Evolutionary conservation across 2,888 invertebrate species (phyloP), one percentile per base, ranked within the genome.

Genomic region (Petrolisthes cinctipes): DNA sequence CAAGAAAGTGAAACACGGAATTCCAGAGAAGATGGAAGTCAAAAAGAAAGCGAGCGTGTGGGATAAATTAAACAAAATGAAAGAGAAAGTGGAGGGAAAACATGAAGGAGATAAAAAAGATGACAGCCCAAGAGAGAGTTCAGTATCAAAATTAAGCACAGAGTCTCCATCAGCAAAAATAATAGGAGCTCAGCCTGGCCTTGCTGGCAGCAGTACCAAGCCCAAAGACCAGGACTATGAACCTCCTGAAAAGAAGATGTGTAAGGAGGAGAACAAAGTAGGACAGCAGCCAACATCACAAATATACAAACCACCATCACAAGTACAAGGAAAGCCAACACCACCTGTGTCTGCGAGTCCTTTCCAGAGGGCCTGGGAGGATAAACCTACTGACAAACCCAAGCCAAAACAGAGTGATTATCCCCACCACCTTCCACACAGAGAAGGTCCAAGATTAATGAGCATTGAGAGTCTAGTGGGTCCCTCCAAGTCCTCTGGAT

Each of bases 61-160:
- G 87, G 87, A 88, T 51, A 88, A 88, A 53, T 37, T 88, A 6
- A 86, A 86, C 73, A 86, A 86, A 51, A 76, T 86, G 86, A 86
- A 86, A 53, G 86, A 86, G 53, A 86, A 86, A 11, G 86, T 61
- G 9, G 86, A 86, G 56, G 82, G 57, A 75, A 86, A 75, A 37
- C 11, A 68, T 5, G 85, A 79, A 54, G 23, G 54, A 79, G 68
- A 85, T n/a, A 79, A 78, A 51, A 61, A 78, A 17, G 84, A 84
- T 61, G 66, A 54, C 57, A 54, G 9, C n/a, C 79, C 85, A 23
- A 53, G 54, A 20, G 54, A 68, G 37, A 20, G 53, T 11, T 20
- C 68, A 17, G n/a, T 17, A 54, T 68, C 57, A 79, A 85, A 79
- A 68, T 14, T 56, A 7, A 66, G 66, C 23, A 20, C 61, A 7